Percentiles rank a stretch among this genome's conserved stretches.
Evolutionary conservation across 2,113 vertebrate genomes (phyloP).

Genomic region (Stegastes partitus): DNA sequence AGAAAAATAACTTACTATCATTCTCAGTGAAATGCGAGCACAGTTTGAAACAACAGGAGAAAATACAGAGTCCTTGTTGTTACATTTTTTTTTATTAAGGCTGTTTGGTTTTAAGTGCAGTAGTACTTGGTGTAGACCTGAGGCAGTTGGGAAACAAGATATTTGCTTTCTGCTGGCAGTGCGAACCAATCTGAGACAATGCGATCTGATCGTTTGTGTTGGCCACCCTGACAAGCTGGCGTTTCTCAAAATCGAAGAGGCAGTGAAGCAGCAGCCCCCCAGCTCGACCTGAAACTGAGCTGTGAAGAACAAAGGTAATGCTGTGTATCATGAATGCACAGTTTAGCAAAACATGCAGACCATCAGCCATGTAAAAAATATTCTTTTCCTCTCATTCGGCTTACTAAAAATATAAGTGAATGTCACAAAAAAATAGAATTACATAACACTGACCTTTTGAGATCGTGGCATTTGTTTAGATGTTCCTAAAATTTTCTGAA

Average conservation of each 20-base stretch:
- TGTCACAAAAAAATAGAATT: background rate
- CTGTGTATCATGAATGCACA: background rate
- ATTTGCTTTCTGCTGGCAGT: conserved; percentile 81
- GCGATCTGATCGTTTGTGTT: conserved; percentile 90
- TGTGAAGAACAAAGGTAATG: conserved; percentile 54
- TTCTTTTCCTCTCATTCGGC: background rate
- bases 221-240: conserved; percentile 77
- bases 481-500: conserved; percentile 5
- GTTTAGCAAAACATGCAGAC: background rate
- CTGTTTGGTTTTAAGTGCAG: background rate
- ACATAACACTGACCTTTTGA: conserved; percentile 31
- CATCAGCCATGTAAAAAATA: background rate
- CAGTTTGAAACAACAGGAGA: conserved; percentile 7
- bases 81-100: background rate
- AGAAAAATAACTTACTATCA: background rate
- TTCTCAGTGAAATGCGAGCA: background rate
- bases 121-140: conserved; percentile 1
- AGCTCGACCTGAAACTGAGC: conserved; percentile 35
- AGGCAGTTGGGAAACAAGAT: conserved; percentile 23
- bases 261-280: conserved; percentile 6
- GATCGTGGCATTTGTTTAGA: conserved; percentile 23
- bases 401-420: conserved; percentile 2
- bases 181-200: conserved; percentile 87
- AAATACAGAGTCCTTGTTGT: background rate
- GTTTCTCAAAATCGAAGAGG: conserved; percentile 69